Evolutionary conservation across 2,797 vertebrate genomes (phyloP), one percentile per base, ranked within the genome.

Genomic region (Austrolebias charrua): DNA sequence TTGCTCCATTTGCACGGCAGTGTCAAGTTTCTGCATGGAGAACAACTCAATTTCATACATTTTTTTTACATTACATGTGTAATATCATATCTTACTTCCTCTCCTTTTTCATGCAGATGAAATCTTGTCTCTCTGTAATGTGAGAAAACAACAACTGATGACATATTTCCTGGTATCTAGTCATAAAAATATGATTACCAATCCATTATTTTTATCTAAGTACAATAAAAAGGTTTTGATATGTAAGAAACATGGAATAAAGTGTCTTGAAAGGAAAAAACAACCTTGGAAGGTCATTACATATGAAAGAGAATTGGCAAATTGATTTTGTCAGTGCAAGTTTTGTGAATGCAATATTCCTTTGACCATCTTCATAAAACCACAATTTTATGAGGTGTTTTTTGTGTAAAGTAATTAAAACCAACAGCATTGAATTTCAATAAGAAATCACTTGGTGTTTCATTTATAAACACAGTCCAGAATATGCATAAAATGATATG

Each of bases 1-100:
- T 69, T 67, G 47, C 63, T 81, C 46, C 20, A 8, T 75, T 85
- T 80, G 66, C 75, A 65, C 53, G 58, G 80, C 44, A 62, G 51
- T 66, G 55, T 75, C 48, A 67, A 56, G 50, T 72, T 68, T 77
- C 31, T 65, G n/a, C 50, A 76, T 72, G 71, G 64, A 69, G 73
- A 48, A 68, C 40, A 49, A 11, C 50, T 69, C 53, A 59, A 47
- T 49, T 43, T 67, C 50, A 45, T 28, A 63, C 57, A 15, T 35
- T 50, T 18, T 65, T 52, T 56, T 40, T 40, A 40, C 5, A 69
- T 74, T 63, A 66, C 46, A 53, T 69, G 68, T 52, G 49, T 57
- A 65, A 54, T 40, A 76, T 72, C 74, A 38, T 13, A 20, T 54
- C 4, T 20, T 48, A 48, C 18, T 9, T 46, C 9, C 8, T 46